Percentiles rank a stretch among this genome's conserved stretches.
phyloP scores from a whole-genome alignment of 2,113 vertebrate genomes.

The Callospermophilus lateralis region DNA sequence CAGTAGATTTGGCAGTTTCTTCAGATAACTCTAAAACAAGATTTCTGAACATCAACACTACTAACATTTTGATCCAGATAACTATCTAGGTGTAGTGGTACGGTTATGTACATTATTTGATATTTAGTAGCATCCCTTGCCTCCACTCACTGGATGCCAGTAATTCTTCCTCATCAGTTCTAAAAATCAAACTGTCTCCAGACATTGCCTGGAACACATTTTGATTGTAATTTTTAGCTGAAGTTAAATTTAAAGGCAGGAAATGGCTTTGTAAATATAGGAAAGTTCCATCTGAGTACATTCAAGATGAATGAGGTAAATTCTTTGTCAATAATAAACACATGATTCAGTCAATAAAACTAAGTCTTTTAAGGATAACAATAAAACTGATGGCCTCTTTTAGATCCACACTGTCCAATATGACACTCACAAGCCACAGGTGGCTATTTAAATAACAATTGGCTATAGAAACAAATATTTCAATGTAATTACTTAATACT shows the following conservation, averaged over 20 bases:
- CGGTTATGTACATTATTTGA: background rate
- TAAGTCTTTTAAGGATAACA: background rate
- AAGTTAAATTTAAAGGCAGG: slow-evolving; percentile 7
- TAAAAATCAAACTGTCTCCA: background rate
- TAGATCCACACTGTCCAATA: background rate
- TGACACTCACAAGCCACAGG: background rate
- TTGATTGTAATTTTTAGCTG: background rate
- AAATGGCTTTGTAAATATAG: slow-evolving; percentile 5
- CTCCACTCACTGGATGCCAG: background rate
- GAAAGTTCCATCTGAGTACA: background rate
- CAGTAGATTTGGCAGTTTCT: background rate
- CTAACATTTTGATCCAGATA: background rate
- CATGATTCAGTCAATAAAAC: background rate
- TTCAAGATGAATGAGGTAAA: background rate
- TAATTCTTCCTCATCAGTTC: background rate
- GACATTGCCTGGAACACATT: background rate
- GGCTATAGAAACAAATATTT: background rate
- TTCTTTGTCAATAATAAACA: background rate
- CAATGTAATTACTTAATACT: slow-evolving; percentile 28
- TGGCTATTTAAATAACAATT: background rate
- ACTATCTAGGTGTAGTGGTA: background rate
- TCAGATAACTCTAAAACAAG: background rate
- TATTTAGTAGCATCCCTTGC: background rate
- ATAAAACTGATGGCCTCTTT: background rate
- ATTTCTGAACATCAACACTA: background rate